Evolutionary conservation across 2,113 vertebrate species (phyloP), one percentile per base, ranked within the genome.

Genomic region (Elephantulus edwardii): DNA sequence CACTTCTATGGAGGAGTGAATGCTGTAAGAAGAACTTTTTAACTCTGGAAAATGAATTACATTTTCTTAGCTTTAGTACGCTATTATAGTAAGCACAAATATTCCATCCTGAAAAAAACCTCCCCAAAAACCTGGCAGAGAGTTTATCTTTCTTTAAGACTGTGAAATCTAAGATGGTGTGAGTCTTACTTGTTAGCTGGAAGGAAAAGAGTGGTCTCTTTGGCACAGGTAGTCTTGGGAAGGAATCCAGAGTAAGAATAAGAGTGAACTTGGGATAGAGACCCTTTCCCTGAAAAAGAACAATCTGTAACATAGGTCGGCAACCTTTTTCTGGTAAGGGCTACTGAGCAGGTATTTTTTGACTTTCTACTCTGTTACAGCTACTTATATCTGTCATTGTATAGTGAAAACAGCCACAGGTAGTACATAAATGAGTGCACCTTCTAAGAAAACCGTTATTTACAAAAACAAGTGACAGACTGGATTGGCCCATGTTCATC

Each of bases 41-140:
- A 40, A 33, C 70, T 96, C 96, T 97, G 97, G 97, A 96, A 97
- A 98, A 96, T 78, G 78, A 96, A 93, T 97, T 94, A 96, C 86
- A 1, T 0, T 96, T 95, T 64, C 95, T 94, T 95, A 95, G 52
- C 91, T 88, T 92, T 3, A 44, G 77, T 93, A 86, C 58, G 78
- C 94, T 94, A 72, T 96, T 95, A 92, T 93, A 96, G 95, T 74
- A 96, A 90, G 95, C 92, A 93, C 76, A 95, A 83, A 28, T 66
- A 82, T 96, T 97, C 96, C 91, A 95, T 72, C 52, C 70, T 76
- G 64, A 50, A 86, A 82, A 89, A 8, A 10, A 50, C 48, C 48
- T 16, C 48, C 8, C 48, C 48, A 89, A 89, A 93, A 93, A 89
- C 58, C 92, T 97, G 96, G 96, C 95, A 94, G 84, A 93, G 84